Evolutionary conservation across 1,140 invertebrate genomes (phyloP), one percentile per base, ranked within the genome.

Genomic region (Hirudo medicinalis): DNA sequence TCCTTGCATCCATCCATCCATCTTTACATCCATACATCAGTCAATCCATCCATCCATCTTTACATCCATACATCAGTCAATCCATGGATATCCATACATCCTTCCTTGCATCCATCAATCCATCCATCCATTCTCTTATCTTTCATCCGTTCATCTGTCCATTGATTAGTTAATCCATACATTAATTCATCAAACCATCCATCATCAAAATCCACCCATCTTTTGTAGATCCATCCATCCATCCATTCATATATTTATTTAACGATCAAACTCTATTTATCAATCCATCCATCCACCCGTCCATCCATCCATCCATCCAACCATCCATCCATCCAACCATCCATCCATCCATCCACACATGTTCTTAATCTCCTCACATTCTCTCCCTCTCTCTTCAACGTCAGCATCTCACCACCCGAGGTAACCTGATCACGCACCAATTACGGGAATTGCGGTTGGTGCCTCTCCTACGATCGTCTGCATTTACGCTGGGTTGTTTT

Each of bases 381-480:
- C 57, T 63, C 27, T 60, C 4, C 27, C 55, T 15, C n/a, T 60
- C 57, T 63, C 55, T 63, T 20, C 29, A 49, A 49, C 43, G 57
- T 63, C 57, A 27, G 11, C 57, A 32, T 63, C 22, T 63, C 57
- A 25, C 22, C 29, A 32, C 11, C 57, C 29, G 57, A 63, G 57
- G 22, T 49, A 49, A 49, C 43, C 43, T 49, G 43, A 49, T 49
- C 43, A 49, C 43, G 43, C 43, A 49, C 43, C 43, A 49, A 49
- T 32, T 63, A 25, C 57, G 57, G 22, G 29, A 63, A 25, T 63
- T 25, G 57, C 57, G 22, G 57, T 63, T 63, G 22, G 29, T 63
- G 22, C 57, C 57, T 63, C 57, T 63, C 57, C 57, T 63, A 25
- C 29, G 22, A 25, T 63, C 57, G 57, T 63, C 57, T 63, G 57